Conservation (phyloP, 2,888 invertebrate species). For the Aleiodes testaceus region DNA sequence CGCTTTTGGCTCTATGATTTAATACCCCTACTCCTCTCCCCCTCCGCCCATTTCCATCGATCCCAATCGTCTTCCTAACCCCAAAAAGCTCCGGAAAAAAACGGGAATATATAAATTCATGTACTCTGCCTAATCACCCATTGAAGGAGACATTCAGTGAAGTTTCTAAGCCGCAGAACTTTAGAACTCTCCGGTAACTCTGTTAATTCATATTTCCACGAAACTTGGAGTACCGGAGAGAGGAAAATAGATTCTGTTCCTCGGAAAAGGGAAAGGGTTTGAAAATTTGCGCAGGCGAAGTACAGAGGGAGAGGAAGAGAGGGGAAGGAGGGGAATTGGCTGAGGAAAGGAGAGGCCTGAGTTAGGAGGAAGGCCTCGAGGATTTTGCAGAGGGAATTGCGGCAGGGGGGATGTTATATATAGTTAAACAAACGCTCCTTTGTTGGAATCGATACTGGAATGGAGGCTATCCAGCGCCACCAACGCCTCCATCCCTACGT, state of each 20-base stretch:
- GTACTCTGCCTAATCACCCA: conserved; percentile 40
- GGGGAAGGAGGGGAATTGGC: conserved; percentile 33
- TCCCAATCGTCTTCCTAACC: conserved; percentile 2
- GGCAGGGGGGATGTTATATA: conserved; percentile 48
- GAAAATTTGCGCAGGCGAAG: conserved; percentile 47
- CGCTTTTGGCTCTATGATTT: conserved; percentile 72
- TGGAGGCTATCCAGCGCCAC: conserved; percentile 66
- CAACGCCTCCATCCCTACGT: conserved; percentile 69
- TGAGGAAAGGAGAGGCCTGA: conserved; percentile 43
- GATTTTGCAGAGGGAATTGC: conserved; percentile 40
- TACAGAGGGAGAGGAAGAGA: conserved; percentile 55
- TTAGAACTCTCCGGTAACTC: conserved; percentile 66
- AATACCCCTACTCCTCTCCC: conserved; percentile 63
- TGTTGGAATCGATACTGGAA: conserved; percentile 70
- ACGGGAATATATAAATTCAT: background rate
- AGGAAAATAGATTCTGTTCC: conserved; percentile 34
- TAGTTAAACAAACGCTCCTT: conserved; percentile 48
- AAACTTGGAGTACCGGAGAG: conserved; percentile 60
- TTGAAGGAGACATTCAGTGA: conserved; percentile 61
- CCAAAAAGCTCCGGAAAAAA: background rate
- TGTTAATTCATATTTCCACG: conserved; percentile 70
- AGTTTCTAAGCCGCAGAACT: conserved; percentile 69
- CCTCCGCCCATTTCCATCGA: conserved; percentile 46
- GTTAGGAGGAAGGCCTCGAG: conserved; percentile 19
- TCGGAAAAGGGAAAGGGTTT: conserved; percentile 31